Percentiles rank a stretch among this genome's conserved stretches.
phyloP scores from a whole-genome alignment of 23 tunicate genomes.

The Clavelina lepadiformis region DNA sequence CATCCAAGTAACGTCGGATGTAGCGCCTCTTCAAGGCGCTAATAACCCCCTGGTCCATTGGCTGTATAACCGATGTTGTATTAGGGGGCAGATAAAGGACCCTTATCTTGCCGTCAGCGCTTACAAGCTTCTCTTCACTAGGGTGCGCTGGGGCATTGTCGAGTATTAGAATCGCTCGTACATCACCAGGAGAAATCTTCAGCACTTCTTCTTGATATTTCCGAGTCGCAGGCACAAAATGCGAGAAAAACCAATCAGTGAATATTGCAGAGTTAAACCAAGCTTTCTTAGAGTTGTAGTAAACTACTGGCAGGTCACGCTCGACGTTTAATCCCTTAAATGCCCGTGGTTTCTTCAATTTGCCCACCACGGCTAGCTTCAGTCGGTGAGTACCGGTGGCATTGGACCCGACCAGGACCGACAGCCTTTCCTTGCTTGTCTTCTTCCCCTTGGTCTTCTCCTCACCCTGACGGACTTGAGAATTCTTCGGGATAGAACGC shows the following conservation, averaged over 20 bases:
- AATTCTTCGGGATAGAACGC: too few relatives aligned
- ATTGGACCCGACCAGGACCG: too few relatives aligned
- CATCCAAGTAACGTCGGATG: conserved; percentile 3
- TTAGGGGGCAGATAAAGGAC: too few relatives aligned
- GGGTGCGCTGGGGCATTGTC: conserved; percentile 14
- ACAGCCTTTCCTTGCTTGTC: too few relatives aligned
- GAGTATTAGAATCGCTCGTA: conserved; percentile 12
- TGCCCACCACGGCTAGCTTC: too few relatives aligned
- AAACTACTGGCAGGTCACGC: conserved; percentile 15
- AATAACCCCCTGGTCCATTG: too few relatives aligned
- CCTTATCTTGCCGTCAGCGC: conserved; percentile 3
- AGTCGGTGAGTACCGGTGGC: too few relatives aligned
- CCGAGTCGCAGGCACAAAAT: conserved; percentile 13
- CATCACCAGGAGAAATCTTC: conserved; percentile 10
- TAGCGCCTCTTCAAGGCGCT: conserved; percentile 16
- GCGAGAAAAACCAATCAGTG: conserved; percentile 13
- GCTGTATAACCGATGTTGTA: too few relatives aligned
- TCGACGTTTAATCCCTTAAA: conserved; percentile 6
- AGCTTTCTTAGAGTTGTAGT: conserved; percentile 19
- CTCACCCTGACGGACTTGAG: too few relatives aligned
- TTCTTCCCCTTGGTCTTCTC: too few relatives aligned
- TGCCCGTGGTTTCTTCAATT: too few relatives aligned
- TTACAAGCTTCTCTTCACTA: conserved; percentile 14
- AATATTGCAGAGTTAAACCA: conserved; percentile 10
- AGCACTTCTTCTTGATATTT: conserved; percentile 23